Evolutionary conservation across 2,888 invertebrate species (phyloP).

Genomic region (Matsumyia berberina): DNA sequence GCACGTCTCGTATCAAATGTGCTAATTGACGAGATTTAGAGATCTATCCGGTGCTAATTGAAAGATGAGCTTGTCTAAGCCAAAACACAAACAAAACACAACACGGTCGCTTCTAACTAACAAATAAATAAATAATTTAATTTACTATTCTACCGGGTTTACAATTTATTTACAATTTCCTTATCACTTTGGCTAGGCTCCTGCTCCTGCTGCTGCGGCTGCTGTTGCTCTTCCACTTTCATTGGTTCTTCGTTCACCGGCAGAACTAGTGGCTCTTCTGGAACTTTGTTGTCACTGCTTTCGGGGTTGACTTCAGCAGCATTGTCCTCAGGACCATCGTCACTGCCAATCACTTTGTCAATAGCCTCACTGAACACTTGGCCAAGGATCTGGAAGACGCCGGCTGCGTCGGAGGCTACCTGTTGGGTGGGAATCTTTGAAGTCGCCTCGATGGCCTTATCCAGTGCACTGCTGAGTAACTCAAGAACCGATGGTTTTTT

Average conservation of each 20-base stretch:
- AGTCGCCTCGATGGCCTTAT: conserved; percentile 81
- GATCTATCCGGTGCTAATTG: conserved; percentile 27
- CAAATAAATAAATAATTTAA: conserved; percentile 72
- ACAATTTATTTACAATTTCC: conserved; percentile 40
- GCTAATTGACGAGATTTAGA: conserved; percentile 50
- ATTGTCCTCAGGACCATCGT: conserved; percentile 79
- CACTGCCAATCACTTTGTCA: conserved; percentile 81
- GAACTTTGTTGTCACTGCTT: conserved; percentile 8
- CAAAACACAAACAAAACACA: conserved; percentile 29
- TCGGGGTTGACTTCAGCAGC: conserved; percentile 55
- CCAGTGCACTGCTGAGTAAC: conserved; percentile 81
- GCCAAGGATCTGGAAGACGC: conserved; percentile 82
- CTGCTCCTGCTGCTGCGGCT: conserved; percentile 3
- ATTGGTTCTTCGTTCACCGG: conserved; percentile 22
- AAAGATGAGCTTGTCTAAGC: conserved; percentile 17
- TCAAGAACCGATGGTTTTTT: conserved; percentile 81
- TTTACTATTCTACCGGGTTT: conserved; percentile 49
- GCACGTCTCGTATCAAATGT: conserved; percentile 55
- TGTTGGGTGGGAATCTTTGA: conserved; percentile 81
- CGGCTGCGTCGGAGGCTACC: conserved; percentile 82
- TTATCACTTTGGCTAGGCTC: conserved; percentile 61
- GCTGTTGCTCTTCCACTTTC: conserved; percentile 25
- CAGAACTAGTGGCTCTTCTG: conserved; percentile 3
- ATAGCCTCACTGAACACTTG: conserved; percentile 83
- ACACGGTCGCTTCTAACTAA: conserved; percentile 18